Evolutionary conservation across 1,140 invertebrate genomes (phyloP), one percentile per base, ranked within the genome.

Genomic region (Formica exsecta): DNA sequence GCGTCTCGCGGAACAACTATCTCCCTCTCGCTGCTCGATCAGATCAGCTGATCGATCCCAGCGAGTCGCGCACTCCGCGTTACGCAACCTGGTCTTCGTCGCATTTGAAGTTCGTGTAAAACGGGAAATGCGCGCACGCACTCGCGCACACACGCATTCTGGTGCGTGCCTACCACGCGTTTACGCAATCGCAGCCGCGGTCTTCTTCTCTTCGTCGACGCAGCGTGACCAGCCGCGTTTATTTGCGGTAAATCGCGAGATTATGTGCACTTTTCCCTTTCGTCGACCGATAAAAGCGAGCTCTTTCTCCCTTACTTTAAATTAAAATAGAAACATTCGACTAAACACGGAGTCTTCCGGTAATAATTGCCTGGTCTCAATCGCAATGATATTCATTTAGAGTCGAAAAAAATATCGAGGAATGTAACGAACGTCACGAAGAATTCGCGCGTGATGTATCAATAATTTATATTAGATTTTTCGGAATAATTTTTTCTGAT

Each of bases 151-250:
- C 85, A 75, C 88, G 89, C 87, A 71, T 86, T 89, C 88, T 57
- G 64, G 41, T 68, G 64, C 85, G 76, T 83, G 66, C 48, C 22
- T 41, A 36, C 32, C 66, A 62, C 77, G 54, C 59, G 70, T 62
- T 91, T 91, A 87, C 83, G 90, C 83, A 91, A 91, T 86, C 54
- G 59, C 75, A 44, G 25, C 16, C 48, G 85, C 32, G 57, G 51
- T 75, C 85, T 81, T 74, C 85, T 80, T 74, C 59, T 66, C 36
- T 38, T 5, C 57, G 48, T 25, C 57, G 54, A 73, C 57, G 13
- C 73, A 19, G 51, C 51, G 32, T n/a, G n/a, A 36, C 7, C 4
- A 61, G 48, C 19, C 75, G 65, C 32, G 86, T 91, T 91, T 91
- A 91, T 91, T 91, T 91, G 81, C 74, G 79, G 81, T 79, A n/a